Evolutionary conservation across 2,888 invertebrate species (phyloP), one percentile per base, ranked within the genome.

Genomic region (Drosophila bunnanda): DNA sequence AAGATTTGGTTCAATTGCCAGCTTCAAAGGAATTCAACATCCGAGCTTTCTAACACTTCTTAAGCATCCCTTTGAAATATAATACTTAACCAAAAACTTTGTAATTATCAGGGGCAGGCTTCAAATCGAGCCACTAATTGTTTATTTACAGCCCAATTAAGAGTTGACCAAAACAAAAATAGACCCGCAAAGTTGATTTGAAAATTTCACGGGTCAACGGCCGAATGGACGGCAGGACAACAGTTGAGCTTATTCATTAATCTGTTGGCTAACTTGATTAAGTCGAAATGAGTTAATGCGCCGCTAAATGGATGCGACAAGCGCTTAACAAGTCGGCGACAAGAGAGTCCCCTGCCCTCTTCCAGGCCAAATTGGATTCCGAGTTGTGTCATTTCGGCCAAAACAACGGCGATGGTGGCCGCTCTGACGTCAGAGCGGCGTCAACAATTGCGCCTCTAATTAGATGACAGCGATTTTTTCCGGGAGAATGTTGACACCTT

Each of bases 361-460:
- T 1, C 22, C 25, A n/a, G 46, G 46, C 46, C 28, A 46, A 46
- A 46, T 46, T 46, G 46, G 28, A 46, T 46, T 41, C 55, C 39
- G 22, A 67, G 55, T 67, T 68, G 67, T 67, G 56, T 67, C 48
- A 68, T 43, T 68, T 56, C 15, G 52, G 39, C 36, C 53, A 59
- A 58, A 60, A 59, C 44, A 65, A 57, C 44, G 58, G 34, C 54
- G 34, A 15, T 61, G 58, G 17, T 58, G 61, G 62, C 34, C 74
- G 69, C 65, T 55, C 74, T 86, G 84, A 86, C 82, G 79, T 86
- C 84, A 83, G 66, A 54, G 25, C 43, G 59, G n/a, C 56, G 66
- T 17, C 59, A 74, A 69, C 74, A 82, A 83, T 86, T 77, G 81
- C 87, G 87, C 65, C 74, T 76, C 81, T 86, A 83, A 82, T 82